Base-by-base conservation (phyloP, 2,888 invertebrate species). In the Gymnosoma rotundatum region DNA sequence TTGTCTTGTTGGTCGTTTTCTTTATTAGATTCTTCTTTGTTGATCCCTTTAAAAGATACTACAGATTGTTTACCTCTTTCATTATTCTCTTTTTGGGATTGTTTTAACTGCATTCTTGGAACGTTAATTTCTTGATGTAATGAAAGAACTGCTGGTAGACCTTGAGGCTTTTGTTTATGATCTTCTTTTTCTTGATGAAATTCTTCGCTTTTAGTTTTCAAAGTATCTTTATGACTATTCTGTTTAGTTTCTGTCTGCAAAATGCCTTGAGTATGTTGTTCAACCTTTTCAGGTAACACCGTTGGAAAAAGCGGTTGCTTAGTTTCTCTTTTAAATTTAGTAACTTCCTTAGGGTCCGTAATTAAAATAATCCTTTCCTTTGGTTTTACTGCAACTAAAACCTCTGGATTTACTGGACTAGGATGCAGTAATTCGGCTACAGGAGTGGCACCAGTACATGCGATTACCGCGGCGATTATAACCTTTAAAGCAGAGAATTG, bases 351-450 rank as follows among this genome's bases (percentile, higher is more conserved):
- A n/a, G 87, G 81, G 70, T 89, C 87, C 7, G 85, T 83, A 7
- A 88, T 88, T 10, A 87, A 58, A 9, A 82, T 82, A 12, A 88
- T 85, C 74, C 86, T 89, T n/a, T 89, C 89, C 16, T 75, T 81
- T 0, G 91, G 90, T 75, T 89, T 90, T 7, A 90, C 87, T 60
- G 90, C 90, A 52, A 88, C 88, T 4, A 87, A 76, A 6, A 91
- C 88, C 83, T 87, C 89, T 0, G 91, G 90, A 87, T 88, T 89
- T 10, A 91, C 90, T 12, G 91, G 91, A 58, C 90, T 79, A n/a
- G 69, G 76, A 74, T 86, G 82, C 20, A 76, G 58, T 5, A 86
- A 83, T 16, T 82, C 78, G n/a, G 81, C 70, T 8, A 86, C 25
- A 2, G 91, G 90, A 8, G 90, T 89, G 14, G 90, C 90, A 21